Percentiles rank a stretch among this genome's conserved stretches.
phyloP scores from a whole-genome alignment of 2,113 vertebrate species.

The Bambusicola thoracicus region DNA sequence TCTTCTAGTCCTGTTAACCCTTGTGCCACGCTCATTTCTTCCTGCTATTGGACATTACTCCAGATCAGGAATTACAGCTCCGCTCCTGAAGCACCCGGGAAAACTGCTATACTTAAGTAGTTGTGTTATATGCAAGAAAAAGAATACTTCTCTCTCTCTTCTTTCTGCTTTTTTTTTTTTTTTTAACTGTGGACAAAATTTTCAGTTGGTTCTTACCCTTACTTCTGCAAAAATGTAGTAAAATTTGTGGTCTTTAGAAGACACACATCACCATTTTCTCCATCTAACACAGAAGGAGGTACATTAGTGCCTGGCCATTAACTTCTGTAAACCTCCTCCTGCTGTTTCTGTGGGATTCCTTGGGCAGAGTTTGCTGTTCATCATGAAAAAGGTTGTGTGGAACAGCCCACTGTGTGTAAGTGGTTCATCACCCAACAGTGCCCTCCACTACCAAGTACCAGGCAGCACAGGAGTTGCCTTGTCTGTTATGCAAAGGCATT shows the following conservation, averaged over 20 bases:
- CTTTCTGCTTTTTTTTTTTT: background rate
- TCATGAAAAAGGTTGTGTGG: background rate
- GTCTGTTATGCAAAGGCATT: background rate
- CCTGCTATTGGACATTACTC: background rate
- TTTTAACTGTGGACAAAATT: background rate
- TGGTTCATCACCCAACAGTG: background rate
- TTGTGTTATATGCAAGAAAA: background rate
- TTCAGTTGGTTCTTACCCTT: background rate
- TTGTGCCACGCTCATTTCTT: background rate
- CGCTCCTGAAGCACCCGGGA: background rate
- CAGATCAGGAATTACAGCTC: background rate
- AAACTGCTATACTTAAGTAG: background rate
- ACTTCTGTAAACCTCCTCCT: slow-evolving; percentile 9
- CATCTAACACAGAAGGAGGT: background rate
- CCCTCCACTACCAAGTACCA: background rate
- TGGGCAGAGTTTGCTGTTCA: slow-evolving; percentile 14
- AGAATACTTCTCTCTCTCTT: background rate
- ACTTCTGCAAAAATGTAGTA: background rate
- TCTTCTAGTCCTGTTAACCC: background rate
- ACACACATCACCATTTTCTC: background rate
- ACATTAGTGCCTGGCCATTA: slow-evolving; percentile 38
- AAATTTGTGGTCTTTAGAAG: background rate
- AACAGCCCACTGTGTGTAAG: background rate
- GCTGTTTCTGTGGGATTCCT: slow-evolving; percentile 12
- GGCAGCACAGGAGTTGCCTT: slow-evolving; percentile 22